Percentiles rank a stretch among this genome's conserved stretches.
These are phyloP conservation scores for Cyprinus carpio DNA, from an alignment of 2,113 vertebrate species.

Conservation along the genomic window DNA sequence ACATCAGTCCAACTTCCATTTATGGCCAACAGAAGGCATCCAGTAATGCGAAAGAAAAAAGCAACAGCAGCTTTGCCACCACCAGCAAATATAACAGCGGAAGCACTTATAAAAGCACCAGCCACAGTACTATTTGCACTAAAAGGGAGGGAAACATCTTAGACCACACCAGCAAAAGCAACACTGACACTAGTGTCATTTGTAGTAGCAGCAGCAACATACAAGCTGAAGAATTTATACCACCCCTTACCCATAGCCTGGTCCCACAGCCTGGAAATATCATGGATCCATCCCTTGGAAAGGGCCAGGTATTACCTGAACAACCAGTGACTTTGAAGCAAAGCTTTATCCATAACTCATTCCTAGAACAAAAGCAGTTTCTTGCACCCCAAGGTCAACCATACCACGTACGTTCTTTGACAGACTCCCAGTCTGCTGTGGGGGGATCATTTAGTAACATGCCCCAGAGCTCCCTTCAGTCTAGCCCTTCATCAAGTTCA, in stretches of 20 bases:
- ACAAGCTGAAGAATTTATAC: constrained; percentile 55
- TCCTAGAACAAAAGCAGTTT: constrained; percentile 80
- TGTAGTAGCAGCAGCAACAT: constrained; percentile 45
- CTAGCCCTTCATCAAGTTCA: constrained; percentile 60
- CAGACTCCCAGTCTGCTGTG: constrained; percentile 68
- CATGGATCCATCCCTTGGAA: constrained; percentile 77
- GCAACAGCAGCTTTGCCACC: constrained; percentile 32
- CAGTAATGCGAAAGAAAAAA: constrained; percentile 30
- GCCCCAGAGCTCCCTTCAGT: constrained; percentile 49
- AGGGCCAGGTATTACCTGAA: constrained; percentile 82
- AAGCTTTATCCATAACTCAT: constrained; percentile 81
- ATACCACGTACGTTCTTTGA: constrained; percentile 80
- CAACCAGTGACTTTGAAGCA: constrained; percentile 81
- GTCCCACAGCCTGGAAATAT: constrained; percentile 68
- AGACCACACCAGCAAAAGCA: constrained; percentile 55
- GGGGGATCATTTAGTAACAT: constrained; percentile 51
- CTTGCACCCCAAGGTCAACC: constrained; percentile 78
- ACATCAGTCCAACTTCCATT: constrained; percentile 57
- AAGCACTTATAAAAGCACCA: constrained; percentile 70
- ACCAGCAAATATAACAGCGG: constrained; percentile 70
- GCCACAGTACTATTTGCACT: constrained; percentile 52
- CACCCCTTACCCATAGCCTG: constrained; percentile 64
- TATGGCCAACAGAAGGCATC: constrained; percentile 59
- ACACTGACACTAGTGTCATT: constrained; percentile 66
- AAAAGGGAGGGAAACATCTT: constrained; percentile 43